Percentiles rank a stretch among this genome's conserved stretches.
Evolutionary conservation across 2,797 vertebrate species (phyloP).

Genomic region (Leptatherina wallacei): DNA sequence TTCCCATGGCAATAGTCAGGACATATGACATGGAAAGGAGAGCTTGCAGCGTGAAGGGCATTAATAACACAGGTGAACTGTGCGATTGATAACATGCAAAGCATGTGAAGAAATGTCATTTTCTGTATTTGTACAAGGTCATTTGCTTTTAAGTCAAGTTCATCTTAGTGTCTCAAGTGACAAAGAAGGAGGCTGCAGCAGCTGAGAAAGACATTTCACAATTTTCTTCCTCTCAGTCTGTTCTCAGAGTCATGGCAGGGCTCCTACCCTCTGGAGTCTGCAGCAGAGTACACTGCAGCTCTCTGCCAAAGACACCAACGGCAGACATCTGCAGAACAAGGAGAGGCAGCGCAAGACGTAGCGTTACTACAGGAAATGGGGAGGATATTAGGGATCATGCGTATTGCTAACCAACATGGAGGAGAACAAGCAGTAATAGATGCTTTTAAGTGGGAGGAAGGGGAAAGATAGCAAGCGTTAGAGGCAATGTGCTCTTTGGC

Average conservation of each 20-base stretch:
- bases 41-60: background rate
- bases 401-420: slow-evolving; percentile 11
- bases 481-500: slow-evolving; percentile 37
- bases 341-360: slow-evolving; percentile 2
- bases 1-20: slow-evolving; percentile 70
- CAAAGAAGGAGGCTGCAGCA: slow-evolving; percentile 33
- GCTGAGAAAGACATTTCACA: slow-evolving; percentile 50
- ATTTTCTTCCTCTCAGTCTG: slow-evolving; percentile 21
- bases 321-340: slow-evolving; percentile 24
- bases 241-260: slow-evolving; percentile 15
- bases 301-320: slow-evolving; percentile 38
- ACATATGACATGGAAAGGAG: slow-evolving; percentile 45
- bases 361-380: slow-evolving; percentile 27
- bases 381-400: slow-evolving; percentile 26
- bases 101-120: background rate
- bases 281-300: slow-evolving; percentile 39
- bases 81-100: slow-evolving; percentile 10
- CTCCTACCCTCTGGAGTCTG: slow-evolving; percentile 43
- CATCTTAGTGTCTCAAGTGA: slow-evolving; percentile 28
- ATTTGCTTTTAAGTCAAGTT: slow-evolving; percentile 16
- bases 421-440: slow-evolving; percentile 23
- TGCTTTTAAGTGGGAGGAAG: slow-evolving; percentile 24
- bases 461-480: slow-evolving; percentile 22
- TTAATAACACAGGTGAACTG: slow-evolving; percentile 42
- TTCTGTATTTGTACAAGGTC: background rate